A percentile compares a stretch with the other conserved stretches of the same genome.
These are phyloP conservation scores for Rhinolophus sinicus DNA, from an alignment of 2,113 vertebrate species.

Conservation along the genomic window DNA sequence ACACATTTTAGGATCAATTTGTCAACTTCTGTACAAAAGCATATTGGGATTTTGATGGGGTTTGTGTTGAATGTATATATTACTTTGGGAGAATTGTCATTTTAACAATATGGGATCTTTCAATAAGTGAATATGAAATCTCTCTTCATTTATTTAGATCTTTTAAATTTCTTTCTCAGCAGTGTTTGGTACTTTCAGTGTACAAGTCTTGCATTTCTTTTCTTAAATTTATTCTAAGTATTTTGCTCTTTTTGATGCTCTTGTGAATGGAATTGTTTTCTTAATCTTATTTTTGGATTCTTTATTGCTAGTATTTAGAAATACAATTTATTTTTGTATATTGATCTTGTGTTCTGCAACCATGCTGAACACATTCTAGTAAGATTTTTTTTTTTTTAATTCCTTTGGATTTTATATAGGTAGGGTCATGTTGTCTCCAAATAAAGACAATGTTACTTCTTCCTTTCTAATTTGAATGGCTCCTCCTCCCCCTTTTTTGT, in stretches of 20 bases:
- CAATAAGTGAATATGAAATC: not conserved
- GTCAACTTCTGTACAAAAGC: conserved; percentile 15
- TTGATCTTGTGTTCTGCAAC: not conserved
- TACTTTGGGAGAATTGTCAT: not conserved
- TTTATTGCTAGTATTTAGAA: not conserved
- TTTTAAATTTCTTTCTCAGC: not conserved
- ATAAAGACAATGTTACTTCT: not conserved
- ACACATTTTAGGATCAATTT: conserved; percentile 6
- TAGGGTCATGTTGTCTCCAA: not conserved
- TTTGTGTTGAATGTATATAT: not conserved
- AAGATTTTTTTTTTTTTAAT: not conserved
- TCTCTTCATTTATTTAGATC: not conserved
- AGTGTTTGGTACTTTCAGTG: not conserved
- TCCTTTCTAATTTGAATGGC: not conserved
- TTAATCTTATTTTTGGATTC: not conserved
- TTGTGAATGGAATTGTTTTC: not conserved
- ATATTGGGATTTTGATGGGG: not conserved
- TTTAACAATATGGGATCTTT: not conserved
- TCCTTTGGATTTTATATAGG: not conserved
- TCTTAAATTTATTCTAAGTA: not conserved
- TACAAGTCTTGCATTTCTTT: not conserved
- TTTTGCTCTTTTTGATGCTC: not conserved
- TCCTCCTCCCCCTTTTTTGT: not conserved
- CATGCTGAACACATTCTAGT: not conserved
- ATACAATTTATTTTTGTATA: not conserved